A percentile compares a stretch with the other conserved stretches of the same genome.
These are phyloP conservation scores for Drosophila trapezifrons DNA, from an alignment of 1,140 invertebrate genomes.

Conservation along the genomic window DNA sequence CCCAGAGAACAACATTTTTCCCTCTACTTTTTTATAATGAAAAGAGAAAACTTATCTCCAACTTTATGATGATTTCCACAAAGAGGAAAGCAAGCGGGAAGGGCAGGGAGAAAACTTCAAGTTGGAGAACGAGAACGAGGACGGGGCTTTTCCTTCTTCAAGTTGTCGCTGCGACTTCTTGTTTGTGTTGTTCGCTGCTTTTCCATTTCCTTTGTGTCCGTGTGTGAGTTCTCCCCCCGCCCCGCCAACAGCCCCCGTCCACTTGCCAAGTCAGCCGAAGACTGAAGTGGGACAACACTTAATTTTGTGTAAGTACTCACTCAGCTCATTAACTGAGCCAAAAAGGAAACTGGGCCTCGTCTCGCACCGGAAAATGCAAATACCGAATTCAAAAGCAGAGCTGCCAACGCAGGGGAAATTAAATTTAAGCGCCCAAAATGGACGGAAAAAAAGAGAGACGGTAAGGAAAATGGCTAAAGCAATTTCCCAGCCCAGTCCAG, in stretches of 20 bases:
- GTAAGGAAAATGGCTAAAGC: constrained; percentile 43
- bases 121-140: constrained; percentile 42
- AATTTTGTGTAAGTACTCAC: constrained; percentile 83
- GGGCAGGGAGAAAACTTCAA: constrained; percentile 35
- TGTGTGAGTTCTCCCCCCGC: constrained; percentile 18
- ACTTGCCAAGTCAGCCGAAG: constrained; percentile 74
- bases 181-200: constrained; percentile 72
- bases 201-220: constrained; percentile 78
- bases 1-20: constrained; percentile 1
- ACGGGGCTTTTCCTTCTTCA: constrained; percentile 72
- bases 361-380: constrained; percentile 52
- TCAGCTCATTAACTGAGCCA: constrained; percentile 79
- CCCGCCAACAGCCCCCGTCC: constrained; percentile 14
- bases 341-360: constrained; percentile 56
- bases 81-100: constrained; percentile 23
- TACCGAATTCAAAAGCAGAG: constrained; percentile 53
- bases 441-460: constrained; percentile 25
- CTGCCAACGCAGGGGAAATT: constrained; percentile 65
- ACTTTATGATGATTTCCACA: constrained; percentile 82
- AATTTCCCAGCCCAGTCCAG: constrained; percentile 29
- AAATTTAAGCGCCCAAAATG: constrained; percentile 61
- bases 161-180: constrained; percentile 65
- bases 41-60: constrained; percentile 82
- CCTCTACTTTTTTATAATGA: constrained; percentile 61
- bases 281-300: constrained; percentile 80